phyloP scores from a whole-genome alignment of 2,113 vertebrate genomes.

The Mustela lutreola region DNA sequence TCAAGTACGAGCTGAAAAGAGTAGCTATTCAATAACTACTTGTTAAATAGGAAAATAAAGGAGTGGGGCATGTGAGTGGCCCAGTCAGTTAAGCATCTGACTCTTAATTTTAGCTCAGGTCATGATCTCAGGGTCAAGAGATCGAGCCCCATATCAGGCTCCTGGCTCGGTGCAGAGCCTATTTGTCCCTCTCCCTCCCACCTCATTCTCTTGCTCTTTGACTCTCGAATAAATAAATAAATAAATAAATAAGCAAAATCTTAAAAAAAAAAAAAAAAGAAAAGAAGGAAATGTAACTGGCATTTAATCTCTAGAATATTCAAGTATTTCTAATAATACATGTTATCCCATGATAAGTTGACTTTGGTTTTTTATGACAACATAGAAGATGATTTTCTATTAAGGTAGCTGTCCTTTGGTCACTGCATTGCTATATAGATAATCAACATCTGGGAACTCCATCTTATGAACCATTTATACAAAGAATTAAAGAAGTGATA shows the following conservation, averaged over 20 bases:
- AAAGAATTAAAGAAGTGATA: background rate
- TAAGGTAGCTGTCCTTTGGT: background rate
- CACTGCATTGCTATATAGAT: background rate
- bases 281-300: background rate
- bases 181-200: background rate
- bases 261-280: background rate
- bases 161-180: background rate
- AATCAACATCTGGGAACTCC: background rate
- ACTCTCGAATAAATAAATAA: background rate
- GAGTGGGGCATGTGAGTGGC: background rate
- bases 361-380: background rate
- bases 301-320: background rate
- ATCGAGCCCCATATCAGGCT: background rate
- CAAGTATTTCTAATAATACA: background rate
- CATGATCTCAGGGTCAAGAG: background rate
- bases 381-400: background rate
- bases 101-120: background rate
- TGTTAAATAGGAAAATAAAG: slow-evolving; percentile 13
- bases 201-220: background rate
- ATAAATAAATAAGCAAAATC: background rate
- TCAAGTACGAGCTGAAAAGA: background rate
- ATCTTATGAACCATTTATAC: background rate
- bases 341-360: background rate
- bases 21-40: background rate
- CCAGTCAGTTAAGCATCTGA: background rate